phyloP scores from a whole-genome alignment of 2,888 invertebrate genomes.

The Frankliniella intonsa region DNA sequence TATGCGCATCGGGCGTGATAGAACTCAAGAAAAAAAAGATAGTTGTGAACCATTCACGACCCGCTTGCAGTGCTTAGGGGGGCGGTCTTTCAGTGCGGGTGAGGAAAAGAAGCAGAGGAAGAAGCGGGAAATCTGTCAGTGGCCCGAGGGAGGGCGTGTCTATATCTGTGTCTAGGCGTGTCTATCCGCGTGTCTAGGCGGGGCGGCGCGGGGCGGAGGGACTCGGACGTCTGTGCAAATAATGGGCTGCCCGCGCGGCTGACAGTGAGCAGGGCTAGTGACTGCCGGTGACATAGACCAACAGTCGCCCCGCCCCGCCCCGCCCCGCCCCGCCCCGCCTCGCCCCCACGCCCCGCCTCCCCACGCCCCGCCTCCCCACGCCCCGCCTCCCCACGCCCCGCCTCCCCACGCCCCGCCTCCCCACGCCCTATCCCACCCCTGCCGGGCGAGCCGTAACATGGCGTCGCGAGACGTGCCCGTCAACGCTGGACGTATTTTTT shows the following conservation, averaged over 20 bases:
- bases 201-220: background rate
- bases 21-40: no score
- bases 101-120: no score
- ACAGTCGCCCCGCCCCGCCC: background rate
- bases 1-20: no score
- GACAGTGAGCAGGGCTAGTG: background rate
- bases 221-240: background rate
- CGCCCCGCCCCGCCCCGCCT: background rate
- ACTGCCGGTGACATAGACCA: background rate
- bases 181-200: no score
- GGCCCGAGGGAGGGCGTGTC: no score
- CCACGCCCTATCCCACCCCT: background rate
- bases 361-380: background rate
- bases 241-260: background rate
- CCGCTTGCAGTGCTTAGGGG: no score
- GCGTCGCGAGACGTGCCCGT: background rate
- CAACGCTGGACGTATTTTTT: constrained; percentile 9
- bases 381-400: background rate
- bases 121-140: no score
- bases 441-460: background rate
- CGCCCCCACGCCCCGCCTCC: background rate
- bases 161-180: no score
- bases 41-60: no score
- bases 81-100: no score
- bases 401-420: background rate